A percentile compares a stretch with the other conserved stretches of the same genome.
Evolutionary conservation across 2,113 vertebrate genomes (phyloP).

Genomic region (Myotis lucifugus): DNA sequence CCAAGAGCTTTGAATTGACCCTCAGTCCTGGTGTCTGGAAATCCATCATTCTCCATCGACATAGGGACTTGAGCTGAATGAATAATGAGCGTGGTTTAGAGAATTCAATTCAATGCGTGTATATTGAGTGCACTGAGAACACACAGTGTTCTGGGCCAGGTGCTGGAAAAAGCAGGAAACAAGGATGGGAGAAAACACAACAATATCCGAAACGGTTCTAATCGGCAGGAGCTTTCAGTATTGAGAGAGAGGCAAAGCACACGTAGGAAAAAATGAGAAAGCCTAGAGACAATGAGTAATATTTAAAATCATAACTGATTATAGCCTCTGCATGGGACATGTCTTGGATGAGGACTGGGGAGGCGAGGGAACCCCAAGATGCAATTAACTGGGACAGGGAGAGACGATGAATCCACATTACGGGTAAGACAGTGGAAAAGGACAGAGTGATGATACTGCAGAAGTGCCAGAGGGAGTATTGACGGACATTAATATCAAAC

Average conservation of each 20-base stretch:
- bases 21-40: constrained; percentile 78
- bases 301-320: background rate
- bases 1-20: constrained; percentile 76
- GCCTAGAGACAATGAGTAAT: background rate
- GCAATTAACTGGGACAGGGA: background rate
- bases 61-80: constrained; percentile 65
- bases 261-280: constrained; percentile 19
- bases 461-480: no score
- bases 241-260: background rate
- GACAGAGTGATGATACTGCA: background rate
- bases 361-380: background rate
- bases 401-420: background rate
- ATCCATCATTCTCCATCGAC: constrained; percentile 79
- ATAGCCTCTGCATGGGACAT: background rate
- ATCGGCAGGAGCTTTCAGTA: background rate
- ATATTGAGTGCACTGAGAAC: constrained; percentile 71
- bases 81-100: constrained; percentile 73
- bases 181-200: background rate
- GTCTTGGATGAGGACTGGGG: background rate
- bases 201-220: background rate
- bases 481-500: background rate
- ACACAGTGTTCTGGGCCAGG: constrained; percentile 74
- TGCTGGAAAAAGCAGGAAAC: constrained; percentile 57
- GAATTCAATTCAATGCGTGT: constrained; percentile 75
- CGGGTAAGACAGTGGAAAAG: background rate